phyloP scores from a whole-genome alignment of 2,888 invertebrate species.

The Salticus scenicus region DNA sequence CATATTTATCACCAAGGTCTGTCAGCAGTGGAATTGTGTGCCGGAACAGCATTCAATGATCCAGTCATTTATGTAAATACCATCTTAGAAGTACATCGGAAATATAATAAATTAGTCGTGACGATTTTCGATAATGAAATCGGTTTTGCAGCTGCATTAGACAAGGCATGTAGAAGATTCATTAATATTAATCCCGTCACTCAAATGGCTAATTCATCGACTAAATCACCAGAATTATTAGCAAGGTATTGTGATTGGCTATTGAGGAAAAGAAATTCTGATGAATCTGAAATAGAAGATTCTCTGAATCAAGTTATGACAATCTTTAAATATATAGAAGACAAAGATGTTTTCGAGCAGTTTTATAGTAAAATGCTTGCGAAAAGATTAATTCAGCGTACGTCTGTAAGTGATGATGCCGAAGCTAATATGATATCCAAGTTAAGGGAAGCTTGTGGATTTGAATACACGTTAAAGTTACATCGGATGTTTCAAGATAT shows the following conservation, averaged over 20 bases:
- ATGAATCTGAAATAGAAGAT: slow-evolving; percentile 98
- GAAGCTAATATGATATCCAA: slow-evolving; percentile 99
- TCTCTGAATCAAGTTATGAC: slow-evolving; percentile 99
- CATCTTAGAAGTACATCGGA: slow-evolving; percentile 96
- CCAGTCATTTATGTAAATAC: slow-evolving; percentile 97
- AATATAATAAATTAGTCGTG: slow-evolving; percentile 94
- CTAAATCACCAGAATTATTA: slow-evolving; percentile 95
- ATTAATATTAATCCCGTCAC: slow-evolving; percentile 98
- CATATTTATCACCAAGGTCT: slow-evolving; percentile 94
- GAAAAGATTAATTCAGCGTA: slow-evolving; percentile 87
- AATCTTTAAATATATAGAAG: slow-evolving; percentile 99
- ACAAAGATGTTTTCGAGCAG: slow-evolving; percentile 99
- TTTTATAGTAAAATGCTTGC: slow-evolving; percentile 99
- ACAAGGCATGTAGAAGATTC: slow-evolving; percentile 92
- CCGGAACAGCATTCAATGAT: slow-evolving; percentile 92
- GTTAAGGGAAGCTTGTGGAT: slow-evolving; percentile 97
- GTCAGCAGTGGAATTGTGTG: slow-evolving; percentile 94
- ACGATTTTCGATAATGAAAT: slow-evolving; percentile 96
- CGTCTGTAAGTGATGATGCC: slow-evolving; percentile 96
- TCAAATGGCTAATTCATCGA: slow-evolving; percentile 85
- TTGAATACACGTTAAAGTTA: slow-evolving; percentile 98
- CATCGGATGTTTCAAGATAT: slow-evolving; percentile 99
- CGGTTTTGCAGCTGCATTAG: slow-evolving; percentile 78
- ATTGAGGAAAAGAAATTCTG: slow-evolving; percentile 97
- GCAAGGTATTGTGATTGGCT: slow-evolving; percentile 98